These are phyloP conservation scores for Stylophora pistillata DNA, from an alignment of 64 coral and sea anemone species.

Conservation along the genomic window DNA sequence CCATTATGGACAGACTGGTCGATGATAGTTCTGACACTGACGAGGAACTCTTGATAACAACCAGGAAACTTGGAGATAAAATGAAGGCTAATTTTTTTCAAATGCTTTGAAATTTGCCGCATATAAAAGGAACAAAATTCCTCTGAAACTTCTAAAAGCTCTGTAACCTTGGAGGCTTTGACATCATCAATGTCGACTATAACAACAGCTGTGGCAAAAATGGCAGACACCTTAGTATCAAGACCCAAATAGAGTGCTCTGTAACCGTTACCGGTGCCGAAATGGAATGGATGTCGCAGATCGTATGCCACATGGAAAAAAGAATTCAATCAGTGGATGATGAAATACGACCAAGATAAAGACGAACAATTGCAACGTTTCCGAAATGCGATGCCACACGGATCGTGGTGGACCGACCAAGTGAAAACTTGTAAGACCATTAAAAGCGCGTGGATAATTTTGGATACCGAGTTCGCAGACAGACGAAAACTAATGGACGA, in stretches of 20 bases:
- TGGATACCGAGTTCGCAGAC: constrained; percentile 68
- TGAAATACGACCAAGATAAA: constrained; percentile 61
- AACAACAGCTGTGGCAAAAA: constrained; percentile 37
- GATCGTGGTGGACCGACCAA: constrained; percentile 73
- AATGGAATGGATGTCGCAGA: constrained; percentile 55
- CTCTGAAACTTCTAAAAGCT: neutral
- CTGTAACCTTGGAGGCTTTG: neutral
- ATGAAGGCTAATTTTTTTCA: constrained; percentile 33
- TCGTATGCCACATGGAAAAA: no score
- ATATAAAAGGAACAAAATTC: constrained; percentile 33
- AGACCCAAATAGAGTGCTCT: constrained; percentile 17
- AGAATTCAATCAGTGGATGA: no score
- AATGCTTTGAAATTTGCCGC: constrained; percentile 26
- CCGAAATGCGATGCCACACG: constrained; percentile 56
- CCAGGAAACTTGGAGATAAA: constrained; percentile 28
- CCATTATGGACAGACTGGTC: constrained; percentile 21
- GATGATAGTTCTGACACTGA: neutral
- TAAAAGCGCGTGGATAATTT: constrained; percentile 41
- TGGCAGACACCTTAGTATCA: constrained; percentile 49
- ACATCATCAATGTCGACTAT: constrained; percentile 28
- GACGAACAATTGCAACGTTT: constrained; percentile 71
- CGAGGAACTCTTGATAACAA: constrained; percentile 27
- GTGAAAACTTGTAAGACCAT: constrained; percentile 68
- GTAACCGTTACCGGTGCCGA: constrained; percentile 45
- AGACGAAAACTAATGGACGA: constrained; percentile 75